Evolutionary conservation across 1,140 invertebrate species (phyloP).

Genomic region (Calosoma granatense): DNA sequence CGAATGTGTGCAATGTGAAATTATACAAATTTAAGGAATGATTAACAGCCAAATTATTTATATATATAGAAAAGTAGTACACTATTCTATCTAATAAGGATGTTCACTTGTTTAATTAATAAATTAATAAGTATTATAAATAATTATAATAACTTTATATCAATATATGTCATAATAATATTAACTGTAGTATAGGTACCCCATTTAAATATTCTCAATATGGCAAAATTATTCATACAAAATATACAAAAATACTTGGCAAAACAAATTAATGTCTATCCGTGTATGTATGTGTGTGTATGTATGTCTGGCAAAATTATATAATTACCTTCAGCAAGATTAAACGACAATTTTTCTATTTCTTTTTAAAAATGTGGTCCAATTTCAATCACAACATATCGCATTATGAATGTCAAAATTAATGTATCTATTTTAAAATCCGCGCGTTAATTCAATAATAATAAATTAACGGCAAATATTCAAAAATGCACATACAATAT

Average conservation of each 20-base stretch:
- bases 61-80: too few species aligned
- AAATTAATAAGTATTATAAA: background rate
- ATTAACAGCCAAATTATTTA: too few species aligned
- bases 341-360: too few species aligned
- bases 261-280: background rate
- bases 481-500: too few species aligned
- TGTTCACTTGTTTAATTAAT: background rate
- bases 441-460: too few species aligned
- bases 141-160: slow-evolving; percentile 1
- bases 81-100: too few species aligned
- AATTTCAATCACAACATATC: background rate
- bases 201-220: background rate
- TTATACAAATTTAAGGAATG: background rate
- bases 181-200: background rate
- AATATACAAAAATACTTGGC: background rate
- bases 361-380: background rate
- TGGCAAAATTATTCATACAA: background rate
- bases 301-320: too few species aligned
- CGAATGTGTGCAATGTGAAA: background rate
- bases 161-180: too few species aligned
- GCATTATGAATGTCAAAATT: background rate
- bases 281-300: background rate
- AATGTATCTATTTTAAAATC: too few species aligned
- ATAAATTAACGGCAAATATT: too few species aligned
- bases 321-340: too few species aligned